Percentiles rank a stretch among this genome's conserved stretches.
Conservation (phyloP, 2,797 vertebrate genomes). For the Lemur catta region DNA sequence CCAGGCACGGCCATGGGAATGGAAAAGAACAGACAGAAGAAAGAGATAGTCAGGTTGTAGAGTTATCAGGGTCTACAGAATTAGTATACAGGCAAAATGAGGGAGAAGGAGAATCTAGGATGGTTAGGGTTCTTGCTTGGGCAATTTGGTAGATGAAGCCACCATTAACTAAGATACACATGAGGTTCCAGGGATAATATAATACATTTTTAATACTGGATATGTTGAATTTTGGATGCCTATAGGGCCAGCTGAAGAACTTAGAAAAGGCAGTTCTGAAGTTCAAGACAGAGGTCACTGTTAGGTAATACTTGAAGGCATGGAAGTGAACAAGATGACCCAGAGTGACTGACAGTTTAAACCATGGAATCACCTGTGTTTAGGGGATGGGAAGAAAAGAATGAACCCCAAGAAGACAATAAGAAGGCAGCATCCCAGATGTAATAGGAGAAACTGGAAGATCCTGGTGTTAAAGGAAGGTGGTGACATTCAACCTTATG, state of each 20-base stretch:
- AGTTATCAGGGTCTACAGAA: neutral
- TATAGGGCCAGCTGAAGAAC: neutral
- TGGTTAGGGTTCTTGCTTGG: neutral
- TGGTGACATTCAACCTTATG: neutral
- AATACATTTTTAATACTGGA: neutral
- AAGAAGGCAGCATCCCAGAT: neutral
- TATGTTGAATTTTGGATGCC: neutral
- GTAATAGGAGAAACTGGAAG: neutral
- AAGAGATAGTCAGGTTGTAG: neutral
- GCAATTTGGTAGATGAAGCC: neutral
- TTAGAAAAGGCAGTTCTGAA: conserved; percentile 6
- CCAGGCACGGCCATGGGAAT: neutral
- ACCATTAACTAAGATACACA: neutral
- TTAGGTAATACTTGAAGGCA: neutral
- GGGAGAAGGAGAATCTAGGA: neutral
- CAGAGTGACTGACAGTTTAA: neutral
- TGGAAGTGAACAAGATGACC: neutral
- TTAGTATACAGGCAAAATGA: neutral
- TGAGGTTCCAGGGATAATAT: neutral
- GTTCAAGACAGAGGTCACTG: neutral
- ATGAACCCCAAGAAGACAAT: neutral
- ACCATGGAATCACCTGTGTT: neutral
- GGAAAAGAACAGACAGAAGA: neutral
- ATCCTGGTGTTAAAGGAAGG: neutral
- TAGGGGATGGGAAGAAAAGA: neutral